These are phyloP conservation scores for Synanthedon tipuliformis DNA, from an alignment of 2,888 invertebrate species.

Conservation along the genomic window DNA sequence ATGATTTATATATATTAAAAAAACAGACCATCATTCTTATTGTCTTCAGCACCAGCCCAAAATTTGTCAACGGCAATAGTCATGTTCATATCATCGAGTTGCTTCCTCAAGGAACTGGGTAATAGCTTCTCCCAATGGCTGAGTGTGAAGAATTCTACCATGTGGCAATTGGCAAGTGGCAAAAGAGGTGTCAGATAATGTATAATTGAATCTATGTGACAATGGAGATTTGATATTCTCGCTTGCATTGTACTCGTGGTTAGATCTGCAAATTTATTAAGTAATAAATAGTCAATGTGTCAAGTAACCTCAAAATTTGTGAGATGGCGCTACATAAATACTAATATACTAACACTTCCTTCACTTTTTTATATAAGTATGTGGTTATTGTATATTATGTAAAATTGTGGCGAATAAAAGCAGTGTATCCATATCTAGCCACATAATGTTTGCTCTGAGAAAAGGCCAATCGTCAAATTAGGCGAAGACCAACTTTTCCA, in stretches of 20 bases:
- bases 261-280: not conserved
- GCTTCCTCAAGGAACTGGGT: constrained; percentile 61
- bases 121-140: constrained; percentile 74
- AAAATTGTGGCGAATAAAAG: no score
- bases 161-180: constrained; percentile 79
- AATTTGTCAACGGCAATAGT: constrained; percentile 57
- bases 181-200: constrained; percentile 70
- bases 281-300: no score
- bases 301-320: no score
- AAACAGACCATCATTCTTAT: constrained; percentile 9
- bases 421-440: no score
- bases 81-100: constrained; percentile 52
- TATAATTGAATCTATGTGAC: constrained; percentile 60
- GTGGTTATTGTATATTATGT: no score
- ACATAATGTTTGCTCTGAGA: no score
- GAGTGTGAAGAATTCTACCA: constrained; percentile 74
- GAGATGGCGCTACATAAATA: no score
- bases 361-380: no score
- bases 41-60: constrained; percentile 36
- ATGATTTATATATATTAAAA: not conserved
- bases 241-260: not conserved
- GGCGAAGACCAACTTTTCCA: no score
- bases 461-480: no score
- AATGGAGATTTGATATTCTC: constrained; percentile 12
- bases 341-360: no score